Evolutionary conservation across 2,113 vertebrate genomes (phyloP).

Genomic region (Trochalopteron elliotii): DNA sequence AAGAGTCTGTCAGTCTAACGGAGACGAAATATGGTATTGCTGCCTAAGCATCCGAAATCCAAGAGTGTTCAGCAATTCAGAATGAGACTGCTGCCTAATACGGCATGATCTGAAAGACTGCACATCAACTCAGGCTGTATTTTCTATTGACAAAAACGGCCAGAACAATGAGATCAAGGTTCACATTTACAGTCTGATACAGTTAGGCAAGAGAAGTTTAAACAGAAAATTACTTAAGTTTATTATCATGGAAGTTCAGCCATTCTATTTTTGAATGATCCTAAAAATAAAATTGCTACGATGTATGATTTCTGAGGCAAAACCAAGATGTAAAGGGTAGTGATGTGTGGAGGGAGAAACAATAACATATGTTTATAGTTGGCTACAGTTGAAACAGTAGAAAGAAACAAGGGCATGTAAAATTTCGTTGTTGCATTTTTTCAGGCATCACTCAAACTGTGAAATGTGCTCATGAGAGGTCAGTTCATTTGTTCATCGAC

Average conservation of each 20-base stretch:
- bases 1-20: neutral
- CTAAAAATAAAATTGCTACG: neutral
- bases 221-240: neutral
- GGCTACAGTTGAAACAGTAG: neutral
- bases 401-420: neutral
- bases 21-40: neutral
- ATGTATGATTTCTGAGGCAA: neutral
- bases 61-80: neutral
- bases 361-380: neutral
- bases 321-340: neutral
- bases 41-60: neutral
- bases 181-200: neutral
- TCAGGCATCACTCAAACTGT: constrained; percentile 88
- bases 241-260: neutral
- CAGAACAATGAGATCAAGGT: neutral
- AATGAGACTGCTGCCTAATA: neutral
- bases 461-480: constrained; percentile 93
- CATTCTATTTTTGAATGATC: neutral
- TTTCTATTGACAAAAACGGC: neutral
- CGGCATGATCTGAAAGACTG: neutral
- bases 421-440: neutral
- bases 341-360: rapidly evolving
- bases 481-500: constrained; percentile 93
- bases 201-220: neutral
- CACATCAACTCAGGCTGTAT: neutral